Percentiles rank a stretch among this genome's conserved stretches.
phyloP scores from a whole-genome alignment of 1,140 invertebrate species.

The Nephotettix cincticeps region DNA sequence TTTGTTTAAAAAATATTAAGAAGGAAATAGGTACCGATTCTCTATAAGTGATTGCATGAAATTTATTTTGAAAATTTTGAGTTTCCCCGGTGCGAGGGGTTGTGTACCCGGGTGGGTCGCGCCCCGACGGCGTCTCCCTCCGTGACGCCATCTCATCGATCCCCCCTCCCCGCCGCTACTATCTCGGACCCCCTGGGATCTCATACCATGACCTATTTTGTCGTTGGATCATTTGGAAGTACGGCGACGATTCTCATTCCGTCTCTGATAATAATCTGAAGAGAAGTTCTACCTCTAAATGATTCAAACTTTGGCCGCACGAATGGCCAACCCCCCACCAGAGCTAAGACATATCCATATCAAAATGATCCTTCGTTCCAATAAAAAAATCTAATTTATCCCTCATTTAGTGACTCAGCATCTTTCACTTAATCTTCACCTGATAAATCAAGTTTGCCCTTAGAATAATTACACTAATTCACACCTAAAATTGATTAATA shows the following conservation, averaged over 20 bases:
- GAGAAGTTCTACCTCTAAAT: not conserved
- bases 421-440: too few relatives aligned
- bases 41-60: too few relatives aligned
- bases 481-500: too few relatives aligned
- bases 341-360: not conserved
- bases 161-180: not conserved
- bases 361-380: too few relatives aligned
- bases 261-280: not conserved
- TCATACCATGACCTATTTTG: not conserved
- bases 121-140: not conserved
- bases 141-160: slow-evolving; percentile 13
- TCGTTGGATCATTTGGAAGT: not conserved
- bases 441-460: too few relatives aligned
- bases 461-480: too few relatives aligned
- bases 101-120: not conserved
- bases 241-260: not conserved
- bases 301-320: not conserved
- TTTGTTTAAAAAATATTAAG: too few relatives aligned
- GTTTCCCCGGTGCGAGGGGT: too few relatives aligned
- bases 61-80: too few relatives aligned
- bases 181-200: not conserved
- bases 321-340: not conserved
- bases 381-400: too few relatives aligned
- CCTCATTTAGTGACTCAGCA: too few relatives aligned
- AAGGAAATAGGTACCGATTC: too few relatives aligned